Conservation (phyloP, 2,888 invertebrate species). For the Mantis religiosa region DNA sequence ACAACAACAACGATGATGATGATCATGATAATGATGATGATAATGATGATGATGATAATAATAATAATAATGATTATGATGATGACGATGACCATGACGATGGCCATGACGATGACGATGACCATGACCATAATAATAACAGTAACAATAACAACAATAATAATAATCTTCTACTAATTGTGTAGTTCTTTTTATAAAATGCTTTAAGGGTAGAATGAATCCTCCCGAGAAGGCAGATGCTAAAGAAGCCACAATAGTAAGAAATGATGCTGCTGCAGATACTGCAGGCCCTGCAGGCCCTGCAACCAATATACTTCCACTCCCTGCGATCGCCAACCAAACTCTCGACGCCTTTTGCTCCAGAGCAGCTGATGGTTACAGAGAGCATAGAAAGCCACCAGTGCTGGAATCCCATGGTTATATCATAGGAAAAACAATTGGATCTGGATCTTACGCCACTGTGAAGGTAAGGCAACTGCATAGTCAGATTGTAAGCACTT, state of each 20-base stretch:
- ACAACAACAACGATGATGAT: too few species aligned
- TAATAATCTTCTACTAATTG: too few species aligned
- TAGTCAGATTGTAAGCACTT: not conserved
- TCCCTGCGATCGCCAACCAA: not conserved
- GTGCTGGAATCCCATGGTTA: conserved; percentile 77
- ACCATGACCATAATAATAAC: too few species aligned
- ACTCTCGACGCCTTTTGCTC: not conserved
- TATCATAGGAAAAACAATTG: conserved; percentile 68
- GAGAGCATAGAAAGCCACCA: conserved; percentile 40
- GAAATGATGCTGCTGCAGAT: not conserved
- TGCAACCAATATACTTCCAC: not conserved
- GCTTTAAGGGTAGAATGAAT: not conserved
- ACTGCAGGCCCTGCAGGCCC: not conserved
- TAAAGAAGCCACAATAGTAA: not conserved
- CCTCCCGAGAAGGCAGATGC: not conserved
- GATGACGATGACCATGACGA: too few species aligned
- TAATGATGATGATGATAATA: too few species aligned
- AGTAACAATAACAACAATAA: too few species aligned
- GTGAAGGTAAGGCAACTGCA: conserved; percentile 58
- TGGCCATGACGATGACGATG: too few species aligned
- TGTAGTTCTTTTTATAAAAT: not conserved
- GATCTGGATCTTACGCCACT: conserved; percentile 78
- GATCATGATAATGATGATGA: too few species aligned
- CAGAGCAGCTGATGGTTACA: not conserved
- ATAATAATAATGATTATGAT: too few species aligned